Base-by-base conservation (phyloP, 1,140 invertebrate species). In the Dendrolimus kikuchii region DNA sequence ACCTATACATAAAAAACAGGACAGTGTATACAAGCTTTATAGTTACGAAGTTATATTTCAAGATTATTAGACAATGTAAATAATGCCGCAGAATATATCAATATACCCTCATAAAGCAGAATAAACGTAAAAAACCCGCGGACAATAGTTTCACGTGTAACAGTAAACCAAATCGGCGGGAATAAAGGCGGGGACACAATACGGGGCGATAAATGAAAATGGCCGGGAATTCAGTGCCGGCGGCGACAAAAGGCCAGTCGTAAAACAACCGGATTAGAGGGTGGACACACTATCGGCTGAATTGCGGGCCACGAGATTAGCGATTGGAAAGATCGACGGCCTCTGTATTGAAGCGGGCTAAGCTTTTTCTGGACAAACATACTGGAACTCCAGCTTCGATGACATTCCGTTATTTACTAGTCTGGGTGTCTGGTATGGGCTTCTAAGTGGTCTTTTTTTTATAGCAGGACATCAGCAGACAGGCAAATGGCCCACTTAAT, bases 201-300 rank as follows among this genome's bases (percentile, higher is more conserved):
- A 53, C 59, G 51, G 39, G 51, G 55, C 66, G 63, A 77, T 77
- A 74, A 77, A 80, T 74, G 66, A 64, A 68, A 71, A 75, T 70
- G 60, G 64, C 41, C 51, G 43, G 62, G 59, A 66, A 69, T 74
- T 71, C 64, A 66, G 55, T 52, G 59, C 58, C 60, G 60, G 58
- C 46, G 49, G 53, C 64, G 61, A 64, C 69, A 57, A 68, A 68
- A 71, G 68, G 64, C 64, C 57, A 49, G 57, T 74, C 74, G 68
- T 81, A 78, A 81, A 81, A 74, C 65, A 66, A 63, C 57, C 55
- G 76, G 74, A 75, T 79, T 77, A 74, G 66, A 57, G 70, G 60
- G 62, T 66, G 66, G 69, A 68, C 71, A 63, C 58, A 56, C 55
- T 64, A 23, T 46, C 40, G 43, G 51, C 55, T 40, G 46, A 41